Percentiles rank a stretch among this genome's conserved stretches.
phyloP scores from a whole-genome alignment of 2,888 invertebrate genomes.

The Carcina quercana region DNA sequence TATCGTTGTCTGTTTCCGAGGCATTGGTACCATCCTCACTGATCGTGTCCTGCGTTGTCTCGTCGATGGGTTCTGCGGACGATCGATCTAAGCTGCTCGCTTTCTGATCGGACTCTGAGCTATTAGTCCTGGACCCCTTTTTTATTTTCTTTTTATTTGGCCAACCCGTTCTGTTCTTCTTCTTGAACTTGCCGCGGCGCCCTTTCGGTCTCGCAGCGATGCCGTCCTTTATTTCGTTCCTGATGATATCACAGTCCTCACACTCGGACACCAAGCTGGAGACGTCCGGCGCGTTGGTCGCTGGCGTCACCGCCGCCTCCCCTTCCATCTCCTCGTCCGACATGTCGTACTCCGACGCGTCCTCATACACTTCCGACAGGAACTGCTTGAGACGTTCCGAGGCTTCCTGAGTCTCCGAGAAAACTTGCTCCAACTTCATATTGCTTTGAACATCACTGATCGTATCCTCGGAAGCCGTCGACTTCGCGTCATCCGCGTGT shows the following conservation, averaged over 20 bases:
- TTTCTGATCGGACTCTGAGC: conserved; percentile 37
- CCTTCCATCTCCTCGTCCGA: conserved; percentile 55
- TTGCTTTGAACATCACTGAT: conserved; percentile 49
- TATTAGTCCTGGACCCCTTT: conserved; percentile 43
- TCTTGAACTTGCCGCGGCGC: conserved; percentile 73
- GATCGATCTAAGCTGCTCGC: conserved; percentile 43
- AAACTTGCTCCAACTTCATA: conserved; percentile 38
- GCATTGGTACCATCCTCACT: conserved; percentile 42
- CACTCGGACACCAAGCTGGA: conserved; percentile 59
- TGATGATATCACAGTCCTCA: conserved; percentile 55
- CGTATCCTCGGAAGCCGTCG: conserved; percentile 63
- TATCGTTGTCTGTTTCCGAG: conserved; percentile 36
- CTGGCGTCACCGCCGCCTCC: conserved; percentile 43
- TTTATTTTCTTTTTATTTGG: conserved; percentile 74
- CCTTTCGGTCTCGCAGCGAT: conserved; percentile 35
- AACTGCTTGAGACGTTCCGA: conserved; percentile 60
- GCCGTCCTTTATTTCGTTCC: conserved; percentile 44
- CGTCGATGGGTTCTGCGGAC: conserved; percentile 46
- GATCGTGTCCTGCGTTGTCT: conserved; percentile 41
- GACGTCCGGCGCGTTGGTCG: conserved; percentile 56
- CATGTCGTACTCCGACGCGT: conserved; percentile 62
- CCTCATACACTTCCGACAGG: conserved; percentile 58
- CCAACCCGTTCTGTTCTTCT: conserved; percentile 89
- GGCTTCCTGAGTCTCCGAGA: conserved; percentile 46
- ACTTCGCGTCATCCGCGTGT: conserved; percentile 54